Percentiles rank a stretch among this genome's conserved stretches.
Conservation (phyloP, 2,888 invertebrate species). For the Dryocosmus kuriphilus region DNA sequence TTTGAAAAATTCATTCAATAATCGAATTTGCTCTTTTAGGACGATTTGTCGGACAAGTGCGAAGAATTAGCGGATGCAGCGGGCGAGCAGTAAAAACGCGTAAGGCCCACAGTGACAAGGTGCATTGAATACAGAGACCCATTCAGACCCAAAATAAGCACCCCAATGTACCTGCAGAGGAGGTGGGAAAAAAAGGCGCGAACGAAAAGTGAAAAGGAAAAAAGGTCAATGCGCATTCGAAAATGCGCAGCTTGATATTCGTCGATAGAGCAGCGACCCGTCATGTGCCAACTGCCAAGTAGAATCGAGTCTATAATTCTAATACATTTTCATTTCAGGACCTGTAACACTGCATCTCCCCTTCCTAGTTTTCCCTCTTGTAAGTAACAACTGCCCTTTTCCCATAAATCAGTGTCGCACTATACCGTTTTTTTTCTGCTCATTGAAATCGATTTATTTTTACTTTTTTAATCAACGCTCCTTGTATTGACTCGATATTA, state of each 20-base stretch:
- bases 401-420: neutral
- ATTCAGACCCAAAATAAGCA: neutral
- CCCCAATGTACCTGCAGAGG: conserved; percentile 23
- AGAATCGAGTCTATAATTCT: conserved; percentile 8
- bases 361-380: conserved; percentile 21
- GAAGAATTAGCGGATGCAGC: conserved; percentile 84
- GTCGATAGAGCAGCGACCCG: conserved; percentile 9
- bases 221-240: conserved; percentile 50
- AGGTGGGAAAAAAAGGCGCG: conserved; percentile 16
- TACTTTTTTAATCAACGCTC: conserved; percentile 13
- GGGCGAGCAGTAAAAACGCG: conserved; percentile 51
- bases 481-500: conserved; percentile 20
- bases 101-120: neutral
- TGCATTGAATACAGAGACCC: neutral
- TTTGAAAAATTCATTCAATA: neutral
- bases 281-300: neutral
- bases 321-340: neutral
- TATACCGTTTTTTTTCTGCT: neutral
- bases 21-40: conserved; percentile 77
- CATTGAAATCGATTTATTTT: neutral
- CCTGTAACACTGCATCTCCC: conserved; percentile 5
- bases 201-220: too few relatives aligned
- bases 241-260: neutral
- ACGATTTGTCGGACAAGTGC: conserved; percentile 89
- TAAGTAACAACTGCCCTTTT: neutral